Conservation (phyloP, 1,140 invertebrate species). For the Antheraea mylitta region DNA sequence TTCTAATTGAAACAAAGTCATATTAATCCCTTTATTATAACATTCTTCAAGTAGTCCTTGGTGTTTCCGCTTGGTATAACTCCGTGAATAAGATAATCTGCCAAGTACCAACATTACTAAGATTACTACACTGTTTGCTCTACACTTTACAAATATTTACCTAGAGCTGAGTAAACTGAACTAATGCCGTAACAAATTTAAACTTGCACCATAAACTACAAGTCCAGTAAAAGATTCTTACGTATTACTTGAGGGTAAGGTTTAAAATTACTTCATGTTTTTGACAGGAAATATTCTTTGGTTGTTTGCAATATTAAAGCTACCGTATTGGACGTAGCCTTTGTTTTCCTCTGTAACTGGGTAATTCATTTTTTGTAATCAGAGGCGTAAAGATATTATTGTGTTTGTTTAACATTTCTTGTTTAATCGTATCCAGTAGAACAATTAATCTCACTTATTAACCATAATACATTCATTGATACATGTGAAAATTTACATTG, state of each 20-base stretch:
- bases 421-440: not conserved
- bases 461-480: no score
- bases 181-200: constrained; percentile 19
- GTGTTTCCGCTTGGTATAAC: constrained; percentile 33
- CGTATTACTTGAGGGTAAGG: not conserved
- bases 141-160: constrained; percentile 55
- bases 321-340: constrained; percentile 52
- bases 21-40: not conserved
- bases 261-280: not conserved
- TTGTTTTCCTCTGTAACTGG: constrained; percentile 49
- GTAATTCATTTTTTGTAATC: constrained; percentile 40
- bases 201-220: not conserved
- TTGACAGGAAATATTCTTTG: not conserved
- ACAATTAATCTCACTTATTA: no score
- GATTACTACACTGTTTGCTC: constrained; percentile 50
- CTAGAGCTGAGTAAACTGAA: constrained; percentile 48
- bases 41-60: constrained; percentile 8
- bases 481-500: not conserved
- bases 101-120: constrained; percentile 35
- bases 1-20: not conserved
- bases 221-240: not conserved
- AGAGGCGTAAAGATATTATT: not conserved
- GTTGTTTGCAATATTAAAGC: constrained; percentile 46
- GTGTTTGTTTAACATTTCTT: not conserved
- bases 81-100: constrained; percentile 53